Evolutionary conservation across 2,113 vertebrate species (phyloP).

Genomic region (Mellivora capensis): DNA sequence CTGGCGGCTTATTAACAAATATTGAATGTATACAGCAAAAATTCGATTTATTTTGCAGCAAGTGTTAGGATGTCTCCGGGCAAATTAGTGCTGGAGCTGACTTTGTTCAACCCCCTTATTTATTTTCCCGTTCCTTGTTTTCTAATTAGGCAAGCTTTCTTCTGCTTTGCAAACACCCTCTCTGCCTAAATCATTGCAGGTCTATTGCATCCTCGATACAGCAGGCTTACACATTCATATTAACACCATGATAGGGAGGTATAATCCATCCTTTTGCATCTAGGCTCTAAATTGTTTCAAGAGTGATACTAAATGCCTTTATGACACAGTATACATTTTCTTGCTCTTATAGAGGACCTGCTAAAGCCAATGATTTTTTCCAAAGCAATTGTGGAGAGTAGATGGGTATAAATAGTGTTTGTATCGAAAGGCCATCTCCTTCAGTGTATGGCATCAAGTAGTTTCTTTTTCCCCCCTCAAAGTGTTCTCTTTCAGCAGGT

Average conservation of each 20-base stretch:
- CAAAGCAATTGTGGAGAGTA: constrained; percentile 7
- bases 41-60: constrained; percentile 54
- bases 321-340: not conserved
- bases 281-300: not conserved
- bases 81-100: constrained; percentile 40
- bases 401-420: constrained; percentile 46
- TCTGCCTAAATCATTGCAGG: constrained; percentile 36
- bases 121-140: constrained; percentile 47
- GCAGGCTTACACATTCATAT: not conserved
- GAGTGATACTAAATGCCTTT: constrained; percentile 2
- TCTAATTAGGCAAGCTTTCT: constrained; percentile 37
- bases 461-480: not conserved
- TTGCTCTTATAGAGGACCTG: not conserved
- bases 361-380: not conserved
- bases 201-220: constrained; percentile 43
- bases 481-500: constrained; percentile 53
- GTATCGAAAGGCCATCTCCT: constrained; percentile 50
- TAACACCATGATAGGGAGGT: not conserved
- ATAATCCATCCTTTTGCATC: not conserved
- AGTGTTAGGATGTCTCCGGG: constrained; percentile 54
- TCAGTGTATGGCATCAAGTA: constrained; percentile 19
- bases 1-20: constrained; percentile 63
- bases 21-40: constrained; percentile 53
- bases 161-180: constrained; percentile 7
- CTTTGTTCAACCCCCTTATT: constrained; percentile 51